phyloP scores from a whole-genome alignment of 2,888 invertebrate genomes.

The Tethea ocularis region DNA sequence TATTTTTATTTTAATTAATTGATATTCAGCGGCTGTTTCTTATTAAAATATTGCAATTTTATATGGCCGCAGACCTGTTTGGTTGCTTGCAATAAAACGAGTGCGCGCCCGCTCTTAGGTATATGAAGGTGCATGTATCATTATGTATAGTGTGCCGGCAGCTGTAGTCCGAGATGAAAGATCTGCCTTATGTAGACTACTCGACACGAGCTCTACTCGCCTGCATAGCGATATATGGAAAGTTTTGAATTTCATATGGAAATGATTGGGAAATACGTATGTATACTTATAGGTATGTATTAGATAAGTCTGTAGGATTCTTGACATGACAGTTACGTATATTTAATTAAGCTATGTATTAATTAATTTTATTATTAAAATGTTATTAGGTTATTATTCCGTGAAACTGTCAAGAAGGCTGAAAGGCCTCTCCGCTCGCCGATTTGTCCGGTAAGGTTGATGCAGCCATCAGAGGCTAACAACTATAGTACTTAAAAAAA shows the following conservation, averaged over 20 bases:
- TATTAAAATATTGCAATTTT: conserved; percentile 77
- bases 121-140: conserved; percentile 57
- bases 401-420: too few species aligned
- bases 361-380: too few species aligned
- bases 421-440: too few species aligned
- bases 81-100: conserved; percentile 53
- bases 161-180: conserved; percentile 53
- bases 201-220: conserved; percentile 43
- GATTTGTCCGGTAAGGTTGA: too few species aligned
- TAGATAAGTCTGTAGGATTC: too few species aligned
- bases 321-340: too few species aligned
- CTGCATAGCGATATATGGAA: conserved; percentile 21
- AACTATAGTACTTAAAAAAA: too few species aligned
- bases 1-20: conserved; percentile 69
- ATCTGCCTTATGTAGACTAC: conserved; percentile 57
- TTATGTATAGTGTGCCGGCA: conserved; percentile 32
- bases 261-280: not conserved
- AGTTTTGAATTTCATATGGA: conserved; percentile 6
- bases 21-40: conserved; percentile 63
- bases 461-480: too few species aligned
- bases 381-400: too few species aligned
- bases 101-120: conserved; percentile 42
- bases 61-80: conserved; percentile 68
- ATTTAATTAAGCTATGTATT: too few species aligned
- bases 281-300: not conserved